A percentile compares a stretch with the other conserved stretches of the same genome.
Evolutionary conservation across 2,797 vertebrate genomes (phyloP).

Genomic region (Rhynchonycteris naso): DNA sequence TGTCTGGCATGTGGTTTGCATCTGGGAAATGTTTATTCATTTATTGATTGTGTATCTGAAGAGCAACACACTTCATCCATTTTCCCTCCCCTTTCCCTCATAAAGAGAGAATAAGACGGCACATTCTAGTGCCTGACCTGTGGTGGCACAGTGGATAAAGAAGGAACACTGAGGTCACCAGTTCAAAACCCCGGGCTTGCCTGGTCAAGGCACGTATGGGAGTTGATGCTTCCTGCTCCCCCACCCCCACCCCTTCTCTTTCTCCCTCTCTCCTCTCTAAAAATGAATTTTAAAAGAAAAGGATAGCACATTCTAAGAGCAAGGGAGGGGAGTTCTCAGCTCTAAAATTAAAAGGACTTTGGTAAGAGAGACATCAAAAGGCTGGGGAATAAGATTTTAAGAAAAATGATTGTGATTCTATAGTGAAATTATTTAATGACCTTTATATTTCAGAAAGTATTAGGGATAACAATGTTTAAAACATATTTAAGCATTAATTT

Average conservation of each 20-base stretch:
- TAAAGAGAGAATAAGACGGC: background rate
- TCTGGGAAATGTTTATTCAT: background rate
- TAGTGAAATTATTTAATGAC: background rate
- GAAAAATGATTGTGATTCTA: background rate
- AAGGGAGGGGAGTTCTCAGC: background rate
- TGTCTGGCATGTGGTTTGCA: background rate
- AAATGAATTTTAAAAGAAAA: background rate
- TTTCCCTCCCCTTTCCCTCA: constrained; percentile 18
- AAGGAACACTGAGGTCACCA: no score
- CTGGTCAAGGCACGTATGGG: no score
- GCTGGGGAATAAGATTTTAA: background rate
- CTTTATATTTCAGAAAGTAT: background rate
- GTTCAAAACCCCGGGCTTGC: no score
- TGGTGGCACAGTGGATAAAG: no score
- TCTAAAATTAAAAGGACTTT: background rate
- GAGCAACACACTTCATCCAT: background rate
- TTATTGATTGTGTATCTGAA: background rate
- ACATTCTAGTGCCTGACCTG: background rate
- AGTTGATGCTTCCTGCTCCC: no score
- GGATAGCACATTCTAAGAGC: background rate
- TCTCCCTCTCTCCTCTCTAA: no score
- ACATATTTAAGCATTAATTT: background rate
- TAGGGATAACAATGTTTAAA: background rate
- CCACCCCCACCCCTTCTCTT: no score
- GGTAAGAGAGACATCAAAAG: background rate